Base-by-base conservation (phyloP, 2,113 vertebrate species). In the Phalacrocorax aristotelis region DNA sequence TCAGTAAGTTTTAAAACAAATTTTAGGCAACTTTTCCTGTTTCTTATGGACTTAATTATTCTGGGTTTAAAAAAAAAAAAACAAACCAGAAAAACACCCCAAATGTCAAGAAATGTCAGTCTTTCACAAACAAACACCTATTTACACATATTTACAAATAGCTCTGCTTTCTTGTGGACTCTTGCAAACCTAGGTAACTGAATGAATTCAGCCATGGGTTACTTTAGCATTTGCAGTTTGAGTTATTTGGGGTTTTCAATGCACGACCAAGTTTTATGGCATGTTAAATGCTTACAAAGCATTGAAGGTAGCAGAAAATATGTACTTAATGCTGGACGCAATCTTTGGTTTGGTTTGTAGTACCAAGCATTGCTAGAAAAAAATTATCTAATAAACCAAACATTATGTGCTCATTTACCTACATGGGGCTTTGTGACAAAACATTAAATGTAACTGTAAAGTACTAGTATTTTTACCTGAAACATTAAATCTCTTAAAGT, bases 341-440 rank as follows among this genome's bases (percentile, higher is more conserved):
- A 11, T 13, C 29, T 61, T 38, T 68, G 36, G 15, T 71, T 80
- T 72, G 20, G 7, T 77, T 81, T 81, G 46, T 65, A 79, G n/a
- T 58, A 52, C 14, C n/a, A 52, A 75, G 20, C 15, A 38, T 58
- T 42, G 40, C 38, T 21, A 82, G 82, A 75, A 70, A 76, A 4
- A 80, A 17, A 46, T 68, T 57, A 5, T 30, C 14, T 71, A 18
- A 65, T 52, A 64, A 88, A 40, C 4, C 1, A 29, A 38, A n/a
- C 0, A 0, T 26, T 57, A 32, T 5, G 21, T 29, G 13, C 10
- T 83, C 14, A 19, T 55, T 71, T 83, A 27, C 4, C 7, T 34
- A 5, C 7, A 5, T 8, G 17, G 25, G 27, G 27, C 57, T 66
- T 54, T 74, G 49, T 6, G 30, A n/a, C 48, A 34, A 70, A 70